A percentile compares a stretch with the other conserved stretches of the same genome.
These are phyloP conservation scores for Premnoplex brunnescens DNA, from an alignment of 2,797 vertebrate species.

Conservation along the genomic window DNA sequence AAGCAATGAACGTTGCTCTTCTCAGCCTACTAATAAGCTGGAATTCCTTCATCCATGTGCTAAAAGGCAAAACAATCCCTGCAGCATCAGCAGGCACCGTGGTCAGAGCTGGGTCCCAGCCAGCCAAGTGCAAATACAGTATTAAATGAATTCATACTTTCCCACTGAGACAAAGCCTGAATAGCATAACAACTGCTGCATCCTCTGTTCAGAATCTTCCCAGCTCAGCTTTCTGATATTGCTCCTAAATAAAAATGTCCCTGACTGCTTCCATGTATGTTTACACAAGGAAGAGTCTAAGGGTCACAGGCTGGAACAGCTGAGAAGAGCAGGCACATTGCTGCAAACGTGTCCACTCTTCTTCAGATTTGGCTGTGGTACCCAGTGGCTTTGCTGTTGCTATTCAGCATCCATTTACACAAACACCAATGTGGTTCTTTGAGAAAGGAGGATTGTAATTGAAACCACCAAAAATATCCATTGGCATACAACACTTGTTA, in stretches of 20 bases:
- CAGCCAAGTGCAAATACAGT: constrained; percentile 44
- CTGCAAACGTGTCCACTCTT: constrained; percentile 53
- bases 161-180: constrained; percentile 55
- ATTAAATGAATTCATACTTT: constrained; percentile 56
- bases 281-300: constrained; percentile 35
- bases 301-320: background rate
- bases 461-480: constrained; percentile 83
- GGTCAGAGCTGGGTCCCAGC: background rate
- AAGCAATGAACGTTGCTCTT: background rate
- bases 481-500: constrained; percentile 67
- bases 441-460: constrained; percentile 83
- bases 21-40: background rate
- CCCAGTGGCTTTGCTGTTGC: constrained; percentile 22
- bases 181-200: constrained; percentile 29
- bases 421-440: constrained; percentile 31
- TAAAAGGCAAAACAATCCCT: constrained; percentile 20
- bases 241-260: constrained; percentile 23
- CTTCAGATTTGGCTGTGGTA: background rate
- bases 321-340: background rate
- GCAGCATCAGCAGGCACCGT: constrained; percentile 1
- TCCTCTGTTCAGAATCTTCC: constrained; percentile 28
- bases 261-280: constrained; percentile 30
- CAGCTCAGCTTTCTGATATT: constrained; percentile 33
- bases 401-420: constrained; percentile 53
- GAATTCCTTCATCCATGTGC: background rate